These are phyloP conservation scores for Lucinisca nassula DNA, from an alignment of 2,888 invertebrate species.

Conservation along the genomic window DNA sequence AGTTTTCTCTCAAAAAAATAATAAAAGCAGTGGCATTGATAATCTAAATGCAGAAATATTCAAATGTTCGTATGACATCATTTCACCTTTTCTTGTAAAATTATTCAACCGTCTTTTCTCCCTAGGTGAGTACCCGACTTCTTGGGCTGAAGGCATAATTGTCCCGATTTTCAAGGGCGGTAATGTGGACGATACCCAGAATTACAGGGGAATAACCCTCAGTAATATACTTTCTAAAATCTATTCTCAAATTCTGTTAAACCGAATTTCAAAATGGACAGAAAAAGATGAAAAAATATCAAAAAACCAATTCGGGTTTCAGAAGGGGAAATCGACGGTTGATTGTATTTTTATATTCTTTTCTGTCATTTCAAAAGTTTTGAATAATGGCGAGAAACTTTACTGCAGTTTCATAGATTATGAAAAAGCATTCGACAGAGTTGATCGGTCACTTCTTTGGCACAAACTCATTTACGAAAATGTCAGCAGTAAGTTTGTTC, in stretches of 20 bases:
- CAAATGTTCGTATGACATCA: no score
- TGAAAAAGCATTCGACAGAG: not conserved
- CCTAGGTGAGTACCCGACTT: no score
- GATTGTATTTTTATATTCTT: not conserved
- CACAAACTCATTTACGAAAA: conserved; percentile 42
- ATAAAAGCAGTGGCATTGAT: no score
- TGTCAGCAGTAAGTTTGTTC: conserved; percentile 40
- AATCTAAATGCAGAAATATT: no score
- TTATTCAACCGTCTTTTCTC: no score
- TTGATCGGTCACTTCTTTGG: not conserved
- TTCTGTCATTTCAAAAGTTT: not conserved
- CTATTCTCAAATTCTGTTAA: conserved; percentile 4
- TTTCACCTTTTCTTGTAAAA: no score
- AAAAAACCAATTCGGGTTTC: not conserved
- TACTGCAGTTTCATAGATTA: conserved; percentile 12
- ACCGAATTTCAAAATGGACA: not conserved
- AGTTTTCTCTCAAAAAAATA: no score
- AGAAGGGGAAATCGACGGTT: conserved; percentile 3
- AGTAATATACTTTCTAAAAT: not conserved
- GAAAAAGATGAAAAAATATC: not conserved
- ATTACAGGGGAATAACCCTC: no score
- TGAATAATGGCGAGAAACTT: not conserved
- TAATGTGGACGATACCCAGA: no score
- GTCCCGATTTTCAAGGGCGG: no score
- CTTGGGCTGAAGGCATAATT: no score